Evolutionary conservation across 2,797 vertebrate genomes (phyloP), one percentile per base, ranked within the genome.

Genomic region (Nyctalus aviator): DNA sequence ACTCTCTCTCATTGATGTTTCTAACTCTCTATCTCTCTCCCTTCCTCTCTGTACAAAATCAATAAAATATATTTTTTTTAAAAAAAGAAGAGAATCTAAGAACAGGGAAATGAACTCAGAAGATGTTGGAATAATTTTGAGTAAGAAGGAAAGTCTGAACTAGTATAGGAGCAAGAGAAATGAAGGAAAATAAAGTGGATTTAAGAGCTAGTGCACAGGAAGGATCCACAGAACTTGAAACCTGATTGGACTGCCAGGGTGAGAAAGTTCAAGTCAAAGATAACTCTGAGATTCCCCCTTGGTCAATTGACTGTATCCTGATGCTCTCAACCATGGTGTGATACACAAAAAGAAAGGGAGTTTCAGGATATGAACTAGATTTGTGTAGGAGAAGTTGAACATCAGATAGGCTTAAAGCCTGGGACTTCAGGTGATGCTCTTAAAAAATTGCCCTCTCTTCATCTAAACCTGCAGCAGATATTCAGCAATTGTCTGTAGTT

Each of bases 181-280:
- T 77, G 64, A 13, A 90, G 14, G n/a, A 57, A n/a, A 81, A 83
- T 75, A 21, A 4, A 21, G 21, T 83, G 17, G 1, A 71, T 93
- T 57, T 91, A 89, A 89, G 69, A 93, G 8, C 77, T 0, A 44
- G 4, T 41, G 88, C 41, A 76, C 15, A 72, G 48, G n/a, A 86
- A 72, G 14, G 95, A 81, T 53, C 17, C 17, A 59, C 4, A 93
- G 53, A 93, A 75, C 25, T 71, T 84, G 11, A 35, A 85, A 66
- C 3, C 77, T 91, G 8, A 69, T 73, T 87, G 35, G 18, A 84
- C n/a, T 78, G 14, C 30, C 76, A 46, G 8, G 2, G 32, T 50
- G 35, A 79, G 37, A 84, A 90, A 90, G 23, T 50, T 86, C 21
- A 91, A 84, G 27, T 62, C 83, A 81, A 90, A 84, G 35, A 77